Base-by-base conservation (phyloP, 1,140 invertebrate genomes). In the Bilobella aurantiaca region DNA sequence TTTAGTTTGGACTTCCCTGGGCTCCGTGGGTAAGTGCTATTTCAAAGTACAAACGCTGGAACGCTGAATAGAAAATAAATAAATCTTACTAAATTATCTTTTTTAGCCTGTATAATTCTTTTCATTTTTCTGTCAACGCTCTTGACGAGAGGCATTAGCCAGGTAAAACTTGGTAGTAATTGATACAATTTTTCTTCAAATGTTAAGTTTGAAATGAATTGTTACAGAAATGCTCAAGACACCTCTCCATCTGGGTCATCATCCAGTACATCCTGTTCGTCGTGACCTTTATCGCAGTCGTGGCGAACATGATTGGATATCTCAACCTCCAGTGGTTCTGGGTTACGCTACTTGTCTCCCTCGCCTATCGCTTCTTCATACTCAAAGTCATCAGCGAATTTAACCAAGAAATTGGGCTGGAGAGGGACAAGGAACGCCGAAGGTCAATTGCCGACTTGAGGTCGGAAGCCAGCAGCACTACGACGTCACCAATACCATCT, bases 381-480 rank as follows among this genome's bases (percentile, higher is more conserved):
- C 49, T 53, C 49, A 53, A 53, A 23, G 25, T 53, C 12, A 53
- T 53, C 25, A 53, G 49, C 25, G 49, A 53, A 23, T 53, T 53
- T 53, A 53, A 53, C 25, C 49, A 53, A 23, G 8, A 12, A 12
- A 14, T 53, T 5, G 25, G 3, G 14, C 49, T 53, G 3, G 49
- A 53, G 21, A 12, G 23, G 49, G 49, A 53, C 5, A 53, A 53
- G 49, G 49, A 53, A 53, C 49, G 49, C 14, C 8, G 49, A 23
- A 53, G 25, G 49, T 53, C 49, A 23, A 23, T 53, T 12, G 5
- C 21, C 8, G 12, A 53, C 21, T 23, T 53, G 12, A 5, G 14
- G 25, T 23, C 5, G 8, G 14, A 12, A 53, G 8, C 34, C 34
- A 8, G 18, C 34, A 12, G 3, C 14, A 18, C 49, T 14, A 23